phyloP scores from a whole-genome alignment of 2,888 invertebrate genomes.

The Sericinus montela region DNA sequence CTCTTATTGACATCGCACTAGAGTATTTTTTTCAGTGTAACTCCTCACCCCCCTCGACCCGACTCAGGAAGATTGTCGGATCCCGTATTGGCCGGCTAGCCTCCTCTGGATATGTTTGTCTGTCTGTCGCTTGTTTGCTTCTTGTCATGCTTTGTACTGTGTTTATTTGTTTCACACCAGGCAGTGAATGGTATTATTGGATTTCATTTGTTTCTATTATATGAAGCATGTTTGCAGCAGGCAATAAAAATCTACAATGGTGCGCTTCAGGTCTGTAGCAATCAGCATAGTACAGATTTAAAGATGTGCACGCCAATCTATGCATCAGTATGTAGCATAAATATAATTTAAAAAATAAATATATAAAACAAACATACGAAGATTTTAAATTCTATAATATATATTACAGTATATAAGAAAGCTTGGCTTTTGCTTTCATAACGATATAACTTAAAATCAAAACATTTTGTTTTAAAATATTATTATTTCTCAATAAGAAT shows the following conservation, averaged over 20 bases:
- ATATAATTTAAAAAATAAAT: too few species aligned
- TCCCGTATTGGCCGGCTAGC: constrained; percentile 74
- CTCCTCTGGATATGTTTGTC: constrained; percentile 77
- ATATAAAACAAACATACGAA: too few species aligned
- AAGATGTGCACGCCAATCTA: constrained; percentile 2
- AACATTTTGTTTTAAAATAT: too few species aligned
- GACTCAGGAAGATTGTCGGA: constrained; percentile 71
- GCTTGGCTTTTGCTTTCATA: too few species aligned
- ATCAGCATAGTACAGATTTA: constrained; percentile 1
- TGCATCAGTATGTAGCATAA: too few species aligned
- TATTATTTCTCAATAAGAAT: too few species aligned
- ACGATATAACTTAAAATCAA: too few species aligned
- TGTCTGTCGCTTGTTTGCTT: constrained; percentile 70
- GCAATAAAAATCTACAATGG: constrained; percentile 5
- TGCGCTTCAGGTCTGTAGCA: neutral
- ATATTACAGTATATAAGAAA: too few species aligned
- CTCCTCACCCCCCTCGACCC: constrained; percentile 80
- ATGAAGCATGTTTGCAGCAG: constrained; percentile 7
- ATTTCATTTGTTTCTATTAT: neutral
- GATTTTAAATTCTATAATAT: too few species aligned
- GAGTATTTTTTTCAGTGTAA: constrained; percentile 80
- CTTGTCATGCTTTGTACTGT: constrained; percentile 56
- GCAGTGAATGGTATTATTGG: constrained; percentile 25
- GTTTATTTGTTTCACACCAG: constrained; percentile 25
- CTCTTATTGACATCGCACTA: constrained; percentile 76